Conservation (phyloP, 2,888 invertebrate genomes). For the Epirrhoe alternata region DNA sequence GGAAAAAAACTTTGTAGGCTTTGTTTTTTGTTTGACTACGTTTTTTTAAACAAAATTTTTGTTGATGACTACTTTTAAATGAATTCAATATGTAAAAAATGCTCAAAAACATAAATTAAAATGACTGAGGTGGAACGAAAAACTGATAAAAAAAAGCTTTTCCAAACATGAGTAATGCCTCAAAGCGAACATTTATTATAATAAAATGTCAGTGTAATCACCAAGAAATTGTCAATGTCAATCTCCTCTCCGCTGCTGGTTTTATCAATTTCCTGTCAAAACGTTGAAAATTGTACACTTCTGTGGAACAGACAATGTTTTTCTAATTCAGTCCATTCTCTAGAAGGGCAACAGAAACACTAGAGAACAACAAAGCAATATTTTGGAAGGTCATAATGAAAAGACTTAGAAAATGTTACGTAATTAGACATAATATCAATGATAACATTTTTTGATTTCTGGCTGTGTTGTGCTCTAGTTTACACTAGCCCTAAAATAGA, state of each 20-base stretch:
- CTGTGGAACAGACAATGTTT: slow-evolving; percentile 54
- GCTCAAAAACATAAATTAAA: too few relatives aligned
- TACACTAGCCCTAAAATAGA: background rate
- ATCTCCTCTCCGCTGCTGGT: slow-evolving; percentile 80
- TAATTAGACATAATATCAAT: too few relatives aligned
- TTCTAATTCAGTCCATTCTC: slow-evolving; percentile 43
- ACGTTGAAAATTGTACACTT: slow-evolving; percentile 61
- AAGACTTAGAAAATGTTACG: background rate
- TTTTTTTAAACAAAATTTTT: too few relatives aligned
- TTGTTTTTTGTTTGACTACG: too few relatives aligned
- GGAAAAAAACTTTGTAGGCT: too few relatives aligned
- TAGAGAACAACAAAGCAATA: slow-evolving; percentile 4
- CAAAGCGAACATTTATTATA: slow-evolving; percentile 50
- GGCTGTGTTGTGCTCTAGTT: background rate
- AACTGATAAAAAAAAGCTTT: slow-evolving; percentile 5
- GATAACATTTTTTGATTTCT: background rate
- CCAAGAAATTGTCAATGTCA: slow-evolving; percentile 83
- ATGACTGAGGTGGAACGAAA: too few relatives aligned
- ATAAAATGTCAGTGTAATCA: slow-evolving; percentile 66
- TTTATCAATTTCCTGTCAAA: slow-evolving; percentile 80
- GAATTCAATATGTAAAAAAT: too few relatives aligned
- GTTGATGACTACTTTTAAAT: too few relatives aligned
- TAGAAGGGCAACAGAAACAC: slow-evolving; percentile 10
- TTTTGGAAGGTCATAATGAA: background rate
- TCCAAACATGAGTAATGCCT: slow-evolving; percentile 42